Percentiles rank a stretch among this genome's conserved stretches.
Evolutionary conservation across 2,797 vertebrate genomes (phyloP).

Genomic region (Galagoides demidoff): DNA sequence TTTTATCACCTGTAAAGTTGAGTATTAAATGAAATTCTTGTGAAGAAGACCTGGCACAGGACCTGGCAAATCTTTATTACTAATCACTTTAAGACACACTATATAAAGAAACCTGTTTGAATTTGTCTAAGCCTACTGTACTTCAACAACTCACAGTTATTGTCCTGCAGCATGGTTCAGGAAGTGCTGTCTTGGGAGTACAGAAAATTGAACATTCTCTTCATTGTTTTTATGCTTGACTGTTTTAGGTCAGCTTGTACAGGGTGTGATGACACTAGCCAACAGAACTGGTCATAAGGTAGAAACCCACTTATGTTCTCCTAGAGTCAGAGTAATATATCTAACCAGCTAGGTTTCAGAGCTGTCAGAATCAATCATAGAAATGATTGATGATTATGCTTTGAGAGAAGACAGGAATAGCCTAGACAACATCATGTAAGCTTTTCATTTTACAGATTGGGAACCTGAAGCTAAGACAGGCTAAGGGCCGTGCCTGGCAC

Average conservation of each 20-base stretch:
- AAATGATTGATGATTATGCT: conserved; percentile 23
- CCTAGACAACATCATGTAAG: neutral
- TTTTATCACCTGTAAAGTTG: conserved; percentile 42
- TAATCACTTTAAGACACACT: neutral
- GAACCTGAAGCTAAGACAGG: neutral
- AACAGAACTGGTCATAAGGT: neutral
- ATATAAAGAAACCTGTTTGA: neutral
- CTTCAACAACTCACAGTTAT: neutral
- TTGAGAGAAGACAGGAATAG: neutral
- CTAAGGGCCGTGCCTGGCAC: neutral
- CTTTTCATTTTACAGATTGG: conserved; percentile 2
- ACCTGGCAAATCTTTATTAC: neutral
- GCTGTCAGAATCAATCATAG: conserved; percentile 14
- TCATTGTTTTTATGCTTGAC: conserved; percentile 39
- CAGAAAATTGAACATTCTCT: neutral
- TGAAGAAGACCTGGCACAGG: neutral
- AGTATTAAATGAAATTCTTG: conserved; percentile 3
- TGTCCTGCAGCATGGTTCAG: neutral
- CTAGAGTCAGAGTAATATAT: neutral
- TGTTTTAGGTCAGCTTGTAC: neutral
- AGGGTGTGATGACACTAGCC: neutral
- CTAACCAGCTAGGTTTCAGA: conserved; percentile 43
- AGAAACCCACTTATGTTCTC: neutral
- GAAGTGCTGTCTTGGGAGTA: neutral
- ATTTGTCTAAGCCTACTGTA: neutral